Conservation (phyloP, 2,797 vertebrate species). For the Smutsia gigantea region DNA sequence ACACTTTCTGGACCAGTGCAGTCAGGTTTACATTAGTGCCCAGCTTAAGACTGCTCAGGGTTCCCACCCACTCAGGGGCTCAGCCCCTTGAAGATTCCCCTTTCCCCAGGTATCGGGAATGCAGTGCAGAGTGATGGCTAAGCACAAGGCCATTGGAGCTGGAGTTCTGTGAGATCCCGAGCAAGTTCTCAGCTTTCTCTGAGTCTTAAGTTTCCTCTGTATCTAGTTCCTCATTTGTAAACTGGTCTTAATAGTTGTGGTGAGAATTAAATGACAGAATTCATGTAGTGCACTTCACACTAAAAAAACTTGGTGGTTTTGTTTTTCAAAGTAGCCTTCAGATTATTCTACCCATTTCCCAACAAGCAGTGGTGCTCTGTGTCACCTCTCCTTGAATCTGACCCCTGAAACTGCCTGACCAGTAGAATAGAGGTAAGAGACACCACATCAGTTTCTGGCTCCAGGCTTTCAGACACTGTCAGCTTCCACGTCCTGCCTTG, state of each 20-base stretch:
- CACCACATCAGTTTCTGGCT: neutral
- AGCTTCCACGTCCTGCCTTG: neutral
- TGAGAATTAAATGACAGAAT: slow-evolving; percentile 40
- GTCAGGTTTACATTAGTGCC: neutral
- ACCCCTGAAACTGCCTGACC: neutral
- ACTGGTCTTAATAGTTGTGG: neutral
- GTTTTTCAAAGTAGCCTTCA: neutral
- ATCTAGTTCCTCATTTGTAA: neutral
- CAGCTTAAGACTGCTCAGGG: neutral
- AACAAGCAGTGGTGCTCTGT: neutral
- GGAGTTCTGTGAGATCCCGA: neutral
- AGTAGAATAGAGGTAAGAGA: neutral
- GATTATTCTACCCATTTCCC: neutral
- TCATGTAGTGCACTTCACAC: neutral
- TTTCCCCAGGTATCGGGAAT: neutral
- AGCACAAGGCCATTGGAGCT: neutral
- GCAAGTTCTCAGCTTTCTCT: neutral
- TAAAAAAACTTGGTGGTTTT: neutral
- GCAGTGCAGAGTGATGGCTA: neutral
- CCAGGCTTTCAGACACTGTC: neutral
- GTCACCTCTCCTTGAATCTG: neutral
- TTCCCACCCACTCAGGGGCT: neutral
- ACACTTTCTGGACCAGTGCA: neutral
- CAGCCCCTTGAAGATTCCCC: neutral
- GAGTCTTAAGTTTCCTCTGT: neutral